A percentile compares a stretch with the other conserved stretches of the same genome.
phyloP scores from a whole-genome alignment of 2,888 invertebrate species.

The Tuta absoluta region DNA sequence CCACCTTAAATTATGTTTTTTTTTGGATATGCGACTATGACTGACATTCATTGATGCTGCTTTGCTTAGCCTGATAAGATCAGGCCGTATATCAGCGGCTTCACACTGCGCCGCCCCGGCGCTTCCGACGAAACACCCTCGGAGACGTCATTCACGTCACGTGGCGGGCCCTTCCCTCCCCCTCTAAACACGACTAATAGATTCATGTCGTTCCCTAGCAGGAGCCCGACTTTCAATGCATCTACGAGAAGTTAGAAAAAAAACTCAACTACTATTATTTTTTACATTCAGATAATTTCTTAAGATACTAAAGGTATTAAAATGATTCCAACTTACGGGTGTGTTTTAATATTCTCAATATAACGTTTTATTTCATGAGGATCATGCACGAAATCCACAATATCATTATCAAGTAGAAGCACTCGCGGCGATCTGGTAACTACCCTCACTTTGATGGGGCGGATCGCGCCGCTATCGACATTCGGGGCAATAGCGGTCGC shows the following conservation, averaged over 20 bases:
- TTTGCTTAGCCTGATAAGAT: not conserved
- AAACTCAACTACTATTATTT: not conserved
- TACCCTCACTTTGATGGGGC: constrained; percentile 12
- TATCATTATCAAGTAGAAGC: constrained; percentile 8
- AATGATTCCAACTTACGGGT: not conserved
- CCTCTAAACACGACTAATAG: constrained; percentile 32
- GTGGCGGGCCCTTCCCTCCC: constrained; percentile 47
- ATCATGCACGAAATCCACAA: not conserved
- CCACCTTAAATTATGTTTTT: too few species aligned
- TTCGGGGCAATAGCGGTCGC: constrained; percentile 36
- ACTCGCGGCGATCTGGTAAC: constrained; percentile 9
- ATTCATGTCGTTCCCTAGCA: constrained; percentile 31
- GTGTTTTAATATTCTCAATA: not conserved
- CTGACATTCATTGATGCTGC: not conserved
- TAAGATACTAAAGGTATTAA: not conserved
- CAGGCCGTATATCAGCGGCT: not conserved
- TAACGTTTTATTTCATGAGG: not conserved
- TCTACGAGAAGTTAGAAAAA: not conserved
- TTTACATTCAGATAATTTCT: not conserved
- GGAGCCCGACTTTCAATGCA: not conserved
- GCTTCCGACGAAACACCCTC: constrained; percentile 48
- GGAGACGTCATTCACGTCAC: constrained; percentile 68
- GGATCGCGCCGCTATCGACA: constrained; percentile 5
- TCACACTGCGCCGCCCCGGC: not conserved
- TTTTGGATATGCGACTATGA: not conserved